Base-by-base conservation (phyloP, 1,140 invertebrate species). In the Adoxophyes honmai region DNA sequence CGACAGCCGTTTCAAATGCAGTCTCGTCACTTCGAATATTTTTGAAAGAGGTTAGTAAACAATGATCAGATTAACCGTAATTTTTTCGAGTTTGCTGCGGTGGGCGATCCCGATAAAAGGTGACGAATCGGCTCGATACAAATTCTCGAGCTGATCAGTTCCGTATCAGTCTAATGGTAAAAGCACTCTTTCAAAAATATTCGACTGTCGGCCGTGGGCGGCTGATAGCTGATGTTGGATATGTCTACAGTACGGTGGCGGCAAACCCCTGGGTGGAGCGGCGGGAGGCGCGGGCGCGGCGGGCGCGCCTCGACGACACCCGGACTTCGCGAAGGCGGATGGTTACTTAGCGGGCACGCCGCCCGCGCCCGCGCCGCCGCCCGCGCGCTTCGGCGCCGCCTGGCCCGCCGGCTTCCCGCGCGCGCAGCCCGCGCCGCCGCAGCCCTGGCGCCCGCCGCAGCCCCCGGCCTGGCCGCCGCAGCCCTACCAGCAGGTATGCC, bases 261-360 rank as follows among this genome's bases (percentile, higher is more conserved):
- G 73, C 14, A 81, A 76, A 55, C 62, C 68, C 11, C 14, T 67
- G 13, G 64, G 62, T 5, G 55, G 9, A 42, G 0, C 18, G 18
- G 11, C 54, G 37, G 28, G 14, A 18, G 62, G 58, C 0, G n/a
- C 37, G 35, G 38, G 92, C 42, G 89, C 90, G 21, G 91, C 90
- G 21, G 91, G 91, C 52, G 94, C 94, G 73, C 94, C 95, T 16
- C 91, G 95, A 52, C 89, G 95, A 70, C 95, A 96, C 90, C 95
- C 95, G 38, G 95, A 96, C 87, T 96, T 96, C 90, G 92, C 94
- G 68, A 80, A 80, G 52, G 95, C 95, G 90, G 95, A 96, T 77
- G 92, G 93, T 64, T 69, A 67, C 57, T 21, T 36, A 34, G 52
- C 62, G 14, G 66, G 66, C 3, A 59, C 60, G n/a, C 65, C 63